Conservation (phyloP, 1,140 invertebrate species). For the Laupala kohalensis region DNA sequence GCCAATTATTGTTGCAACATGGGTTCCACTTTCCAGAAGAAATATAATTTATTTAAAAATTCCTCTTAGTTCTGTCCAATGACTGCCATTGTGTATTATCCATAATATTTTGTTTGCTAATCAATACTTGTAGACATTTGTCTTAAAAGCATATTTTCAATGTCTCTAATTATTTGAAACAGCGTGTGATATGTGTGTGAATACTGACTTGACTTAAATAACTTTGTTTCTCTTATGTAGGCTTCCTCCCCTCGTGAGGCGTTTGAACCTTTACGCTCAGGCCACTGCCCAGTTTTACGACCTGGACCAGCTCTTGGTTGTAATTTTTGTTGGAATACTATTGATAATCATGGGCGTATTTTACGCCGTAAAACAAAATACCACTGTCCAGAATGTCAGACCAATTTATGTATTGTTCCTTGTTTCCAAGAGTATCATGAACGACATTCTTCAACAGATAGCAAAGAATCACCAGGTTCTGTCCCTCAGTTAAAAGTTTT, state of each 20-base stretch:
- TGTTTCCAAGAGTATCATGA: constrained; percentile 74
- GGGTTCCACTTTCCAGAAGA: no score
- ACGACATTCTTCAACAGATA: constrained; percentile 20
- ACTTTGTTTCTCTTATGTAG: constrained; percentile 8
- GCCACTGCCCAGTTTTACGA: constrained; percentile 64
- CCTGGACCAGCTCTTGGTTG: constrained; percentile 68
- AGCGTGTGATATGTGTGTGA: no score
- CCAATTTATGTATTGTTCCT: constrained; percentile 73
- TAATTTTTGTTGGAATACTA: constrained; percentile 79
- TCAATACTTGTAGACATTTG: no score
- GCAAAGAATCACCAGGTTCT: constrained; percentile 1
- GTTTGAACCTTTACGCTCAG: constrained; percentile 22
- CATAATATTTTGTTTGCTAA: no score
- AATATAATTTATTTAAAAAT: no score
- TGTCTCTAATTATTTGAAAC: no score
- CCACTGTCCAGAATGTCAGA: constrained; percentile 74
- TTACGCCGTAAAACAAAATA: constrained; percentile 73
- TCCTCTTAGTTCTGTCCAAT: no score
- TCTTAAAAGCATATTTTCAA: neutral
- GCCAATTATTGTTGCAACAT: no score
- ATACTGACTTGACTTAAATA: no score
- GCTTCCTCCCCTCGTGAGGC: neutral
- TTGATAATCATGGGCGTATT: constrained; percentile 63
- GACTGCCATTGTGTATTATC: no score
- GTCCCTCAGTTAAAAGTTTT: constrained; percentile 3